Conservation (phyloP, 2,888 invertebrate species). For the Dryobota labecula region DNA sequence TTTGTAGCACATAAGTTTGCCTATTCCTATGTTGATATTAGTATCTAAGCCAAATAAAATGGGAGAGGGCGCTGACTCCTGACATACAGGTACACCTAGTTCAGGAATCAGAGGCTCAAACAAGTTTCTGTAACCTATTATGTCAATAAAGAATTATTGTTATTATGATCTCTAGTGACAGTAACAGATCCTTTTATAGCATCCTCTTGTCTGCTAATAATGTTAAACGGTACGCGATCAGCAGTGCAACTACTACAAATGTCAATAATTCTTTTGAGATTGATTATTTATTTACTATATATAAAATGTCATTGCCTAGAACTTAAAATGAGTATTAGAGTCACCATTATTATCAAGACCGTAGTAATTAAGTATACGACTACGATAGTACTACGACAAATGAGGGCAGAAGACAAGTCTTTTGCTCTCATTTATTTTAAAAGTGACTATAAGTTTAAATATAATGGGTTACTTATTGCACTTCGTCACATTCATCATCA, state of each 20-base stretch:
- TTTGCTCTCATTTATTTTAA: neutral
- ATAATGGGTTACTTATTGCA: neutral
- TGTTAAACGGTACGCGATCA: neutral
- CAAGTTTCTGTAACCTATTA: no score
- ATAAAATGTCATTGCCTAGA: conserved; percentile 4
- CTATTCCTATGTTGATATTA: no score
- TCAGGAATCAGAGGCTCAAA: no score
- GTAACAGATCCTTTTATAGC: neutral
- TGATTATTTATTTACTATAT: neutral
- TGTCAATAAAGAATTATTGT: no score
- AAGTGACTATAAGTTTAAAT: neutral
- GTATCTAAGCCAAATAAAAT: no score
- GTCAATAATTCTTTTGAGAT: neutral
- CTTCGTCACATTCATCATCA: neutral
- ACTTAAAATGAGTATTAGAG: neutral
- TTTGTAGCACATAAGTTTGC: no score
- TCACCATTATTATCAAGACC: neutral
- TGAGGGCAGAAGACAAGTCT: no score
- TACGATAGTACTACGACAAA: no score
- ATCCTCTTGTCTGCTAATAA: neutral
- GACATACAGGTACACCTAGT: no score
- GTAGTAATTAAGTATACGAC: no score
- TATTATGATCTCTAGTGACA: neutral
- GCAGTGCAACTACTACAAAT: conserved; percentile 1
- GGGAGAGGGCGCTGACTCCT: no score